Evolutionary conservation across 2,113 vertebrate species (phyloP).

Genomic region (Paradoxurus hermaphroditus): DNA sequence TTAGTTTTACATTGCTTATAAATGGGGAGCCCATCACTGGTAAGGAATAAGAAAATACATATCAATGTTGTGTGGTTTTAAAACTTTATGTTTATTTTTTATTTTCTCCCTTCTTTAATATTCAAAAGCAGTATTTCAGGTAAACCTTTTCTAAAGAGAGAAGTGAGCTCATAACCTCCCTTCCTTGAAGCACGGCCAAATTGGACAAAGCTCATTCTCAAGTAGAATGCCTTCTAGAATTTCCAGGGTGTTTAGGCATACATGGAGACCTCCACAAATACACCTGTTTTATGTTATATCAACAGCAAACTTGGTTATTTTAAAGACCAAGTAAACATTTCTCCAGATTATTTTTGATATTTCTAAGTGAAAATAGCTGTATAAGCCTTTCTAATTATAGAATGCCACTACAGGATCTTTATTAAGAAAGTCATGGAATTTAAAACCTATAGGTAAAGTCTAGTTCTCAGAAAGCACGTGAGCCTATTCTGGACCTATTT

Average conservation of each 20-base stretch:
- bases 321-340: neutral
- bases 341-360: neutral
- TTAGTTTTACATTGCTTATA: neutral
- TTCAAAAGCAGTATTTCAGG: neutral
- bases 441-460: neutral
- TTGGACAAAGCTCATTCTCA: neutral
- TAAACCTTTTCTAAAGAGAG: neutral
- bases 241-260: neutral
- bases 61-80: neutral
- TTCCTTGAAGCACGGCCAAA: neutral
- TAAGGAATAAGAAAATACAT: neutral
- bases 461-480: neutral
- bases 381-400: neutral
- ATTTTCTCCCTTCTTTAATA: neutral
- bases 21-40: neutral
- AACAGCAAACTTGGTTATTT: neutral
- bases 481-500: neutral
- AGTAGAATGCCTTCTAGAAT: neutral
- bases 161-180: neutral
- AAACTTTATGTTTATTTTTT: neutral
- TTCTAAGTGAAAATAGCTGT: neutral
- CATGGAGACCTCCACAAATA: neutral
- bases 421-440: neutral
- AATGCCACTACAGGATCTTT: neutral
- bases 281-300: neutral